Evolutionary conservation across 2,797 vertebrate species (phyloP), one percentile per base, ranked within the genome.

Genomic region (Enteromius trimaculatus): DNA sequence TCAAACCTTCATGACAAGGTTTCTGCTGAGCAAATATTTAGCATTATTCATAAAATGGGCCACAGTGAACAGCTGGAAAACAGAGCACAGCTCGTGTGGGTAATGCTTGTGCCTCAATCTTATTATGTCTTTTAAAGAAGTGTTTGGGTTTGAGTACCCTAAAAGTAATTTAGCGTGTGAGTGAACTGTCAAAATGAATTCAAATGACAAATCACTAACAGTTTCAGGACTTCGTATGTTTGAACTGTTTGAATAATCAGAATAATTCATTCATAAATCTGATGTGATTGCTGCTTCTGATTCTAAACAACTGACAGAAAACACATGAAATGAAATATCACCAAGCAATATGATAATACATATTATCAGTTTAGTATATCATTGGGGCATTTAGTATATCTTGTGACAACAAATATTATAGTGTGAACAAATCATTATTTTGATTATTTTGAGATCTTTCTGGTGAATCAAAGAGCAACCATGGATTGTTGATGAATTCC

Each of bases 31-130:
- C 6, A 62, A 31, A n/a, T 49, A 21, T 16, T 23, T 51, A 10
- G 51, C 31, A 76, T 23, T 1, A 39, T 58, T 42, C 17, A 13
- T 53, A 31, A 44, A 6, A 64, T 14, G 29, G 60, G 58, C 23
- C 2, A 6, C 58, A 64, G 16, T 19, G 13, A 23, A 21, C 19
- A 23, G 44, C 77, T 79, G 77, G 42, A 47, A 79, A 78, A 66
- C 42, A 78, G 77, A 78, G 77, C 26, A 65, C 21, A 49, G 19
- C 29, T 65, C 44, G 17, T 37, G 62, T 51, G 77, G 23, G 53
- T 66, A 51, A 79, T 37, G 29, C 29, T 66, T 14, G 47, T 68
- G 31, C 53, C 11, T 68, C 21, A 31, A 68, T 79, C n/a, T 53
- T 26, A 23, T 11, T 7, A 49, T 23, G 21, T 19, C 29, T 51